Conservation (phyloP, 2,113 vertebrate genomes). For the Pomatorhinus ruficollis region DNA sequence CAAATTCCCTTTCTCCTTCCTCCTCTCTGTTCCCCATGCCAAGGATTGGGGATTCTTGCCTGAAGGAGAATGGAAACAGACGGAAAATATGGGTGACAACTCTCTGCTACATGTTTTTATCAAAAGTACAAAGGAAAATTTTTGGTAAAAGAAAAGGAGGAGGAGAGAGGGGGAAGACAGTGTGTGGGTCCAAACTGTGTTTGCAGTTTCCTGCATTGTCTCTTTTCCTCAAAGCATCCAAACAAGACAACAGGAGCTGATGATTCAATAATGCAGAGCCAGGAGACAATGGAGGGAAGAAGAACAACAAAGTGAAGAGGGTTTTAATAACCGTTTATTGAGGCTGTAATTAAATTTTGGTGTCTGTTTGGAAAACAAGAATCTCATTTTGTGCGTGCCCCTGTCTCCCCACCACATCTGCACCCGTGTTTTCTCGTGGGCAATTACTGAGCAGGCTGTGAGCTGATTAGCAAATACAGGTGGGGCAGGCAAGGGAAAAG, state of each 20-base stretch:
- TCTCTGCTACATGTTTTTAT: not conserved
- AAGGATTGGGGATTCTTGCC: not conserved
- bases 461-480: constrained; percentile 77
- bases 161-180: constrained; percentile 21
- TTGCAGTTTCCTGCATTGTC: constrained; percentile 63
- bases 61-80: not conserved
- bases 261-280: constrained; percentile 73
- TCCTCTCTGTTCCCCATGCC: not conserved
- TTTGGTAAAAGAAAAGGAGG: not conserved
- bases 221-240: constrained; percentile 67
- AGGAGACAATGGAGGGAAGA: constrained; percentile 74
- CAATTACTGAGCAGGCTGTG: constrained; percentile 60
- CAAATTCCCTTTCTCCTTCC: not conserved
- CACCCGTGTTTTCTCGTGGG: constrained; percentile 71
- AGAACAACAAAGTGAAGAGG: constrained; percentile 49
- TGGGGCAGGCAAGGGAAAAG: constrained; percentile 34
- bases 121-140: not conserved
- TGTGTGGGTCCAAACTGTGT: constrained; percentile 62
- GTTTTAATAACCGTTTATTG: constrained; percentile 80
- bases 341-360: constrained; percentile 80
- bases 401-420: constrained; percentile 63
- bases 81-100: not conserved
- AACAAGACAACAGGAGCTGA: constrained; percentile 67
- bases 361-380: constrained; percentile 82
- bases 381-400: constrained; percentile 74